Percentiles rank a stretch among this genome's conserved stretches.
Evolutionary conservation across 2,113 vertebrate species (phyloP).

Genomic region (Naja naja): DNA sequence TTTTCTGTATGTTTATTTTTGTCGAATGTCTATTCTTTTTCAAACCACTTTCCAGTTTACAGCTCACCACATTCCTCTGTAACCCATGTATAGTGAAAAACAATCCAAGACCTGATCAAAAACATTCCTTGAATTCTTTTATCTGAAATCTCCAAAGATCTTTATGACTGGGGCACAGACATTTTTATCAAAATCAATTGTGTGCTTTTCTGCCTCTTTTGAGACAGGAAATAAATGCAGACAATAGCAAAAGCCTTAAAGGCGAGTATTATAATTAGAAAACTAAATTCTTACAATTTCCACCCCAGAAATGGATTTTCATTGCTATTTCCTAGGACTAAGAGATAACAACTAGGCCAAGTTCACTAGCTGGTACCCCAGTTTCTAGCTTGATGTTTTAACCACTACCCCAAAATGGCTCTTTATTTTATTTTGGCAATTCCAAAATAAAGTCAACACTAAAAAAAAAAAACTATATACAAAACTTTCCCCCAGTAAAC

Average conservation of each 20-base stretch:
- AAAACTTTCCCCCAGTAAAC: too few species aligned
- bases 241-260: not conserved
- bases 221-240: too few species aligned
- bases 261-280: not conserved
- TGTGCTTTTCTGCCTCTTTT: too few species aligned
- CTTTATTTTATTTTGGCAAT: too few species aligned
- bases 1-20: not conserved
- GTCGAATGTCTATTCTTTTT: not conserved
- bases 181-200: too few species aligned
- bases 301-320: not conserved
- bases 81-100: not conserved
- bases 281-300: not conserved
- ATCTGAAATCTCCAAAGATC: not conserved
- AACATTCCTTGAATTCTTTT: not conserved
- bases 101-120: not conserved
- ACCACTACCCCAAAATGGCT: too few species aligned
- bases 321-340: too few species aligned
- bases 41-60: not conserved
- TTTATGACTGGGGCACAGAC: too few species aligned
- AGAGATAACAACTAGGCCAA: not conserved
- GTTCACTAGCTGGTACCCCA: not conserved
- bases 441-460: too few species aligned
- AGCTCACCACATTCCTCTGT: not conserved
- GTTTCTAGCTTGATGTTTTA: not conserved
- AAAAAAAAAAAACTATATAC: too few species aligned